Evolutionary conservation across 2,888 invertebrate genomes (phyloP).

Genomic region (Rhamnusium bicolor): DNA sequence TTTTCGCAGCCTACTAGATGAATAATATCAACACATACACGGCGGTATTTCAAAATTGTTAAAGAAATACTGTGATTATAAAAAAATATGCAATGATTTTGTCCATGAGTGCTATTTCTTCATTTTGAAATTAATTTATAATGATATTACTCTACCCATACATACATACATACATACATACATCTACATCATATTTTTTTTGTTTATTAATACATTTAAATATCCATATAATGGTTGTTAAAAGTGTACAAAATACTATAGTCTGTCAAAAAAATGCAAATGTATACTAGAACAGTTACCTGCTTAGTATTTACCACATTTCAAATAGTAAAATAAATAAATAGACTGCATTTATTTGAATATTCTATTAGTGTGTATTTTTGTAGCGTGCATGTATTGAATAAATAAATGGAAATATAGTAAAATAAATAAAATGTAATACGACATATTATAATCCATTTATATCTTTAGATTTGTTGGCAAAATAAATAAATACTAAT

Average conservation of each 20-base stretch:
- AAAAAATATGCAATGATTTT: too few species aligned
- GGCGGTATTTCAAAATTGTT: too few species aligned
- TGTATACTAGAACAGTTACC: background rate
- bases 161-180: too few species aligned
- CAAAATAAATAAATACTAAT: conserved; percentile 9
- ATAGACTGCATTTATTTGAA: conserved; percentile 2
- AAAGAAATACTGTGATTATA: too few species aligned
- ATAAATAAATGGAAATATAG: background rate
- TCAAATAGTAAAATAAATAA: conserved; percentile 15
- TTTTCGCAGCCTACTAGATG: too few species aligned
- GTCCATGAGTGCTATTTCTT: too few species aligned
- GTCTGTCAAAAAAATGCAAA: background rate
- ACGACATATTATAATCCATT: background rate
- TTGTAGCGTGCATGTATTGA: background rate
- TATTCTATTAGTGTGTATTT: conserved; percentile 13
- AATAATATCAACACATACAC: too few species aligned
- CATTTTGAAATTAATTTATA: too few species aligned
- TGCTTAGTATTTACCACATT: conserved; percentile 4
- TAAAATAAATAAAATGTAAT: conserved; percentile 1
- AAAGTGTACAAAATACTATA: background rate
- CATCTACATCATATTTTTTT: too few species aligned
- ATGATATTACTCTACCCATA: too few species aligned
- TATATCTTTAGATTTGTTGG: background rate
- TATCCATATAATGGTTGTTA: too few species aligned
- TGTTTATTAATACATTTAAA: too few species aligned